Evolutionary conservation across 2,888 invertebrate genomes (phyloP).

Genomic region (Lathronympha strigana): DNA sequence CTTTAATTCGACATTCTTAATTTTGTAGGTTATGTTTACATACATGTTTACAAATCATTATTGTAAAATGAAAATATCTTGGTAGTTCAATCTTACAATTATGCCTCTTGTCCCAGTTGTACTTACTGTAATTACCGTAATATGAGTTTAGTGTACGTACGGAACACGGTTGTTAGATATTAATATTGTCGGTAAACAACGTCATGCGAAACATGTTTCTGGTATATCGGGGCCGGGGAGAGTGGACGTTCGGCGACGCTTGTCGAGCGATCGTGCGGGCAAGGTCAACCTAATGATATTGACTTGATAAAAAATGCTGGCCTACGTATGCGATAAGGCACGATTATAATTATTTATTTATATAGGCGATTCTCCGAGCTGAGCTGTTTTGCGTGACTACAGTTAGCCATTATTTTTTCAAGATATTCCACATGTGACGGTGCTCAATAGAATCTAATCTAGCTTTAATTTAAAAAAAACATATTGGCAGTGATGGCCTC

Average conservation of each 20-base stretch:
- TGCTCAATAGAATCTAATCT: no score
- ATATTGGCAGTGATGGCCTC: no score
- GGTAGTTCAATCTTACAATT: not conserved
- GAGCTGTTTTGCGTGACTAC: no score
- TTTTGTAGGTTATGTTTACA: slow-evolving; percentile 25
- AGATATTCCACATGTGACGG: no score
- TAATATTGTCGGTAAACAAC: slow-evolving; percentile 11
- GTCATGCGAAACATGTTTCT: slow-evolving; percentile 8
- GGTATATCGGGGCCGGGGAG: slow-evolving; percentile 15
- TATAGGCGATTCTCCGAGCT: no score
- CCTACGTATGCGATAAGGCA: not conserved
- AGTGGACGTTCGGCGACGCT: slow-evolving; percentile 1
- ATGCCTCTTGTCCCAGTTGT: no score
- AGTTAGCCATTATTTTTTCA: no score
- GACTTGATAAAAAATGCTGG: slow-evolving; percentile 23
- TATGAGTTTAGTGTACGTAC: not conserved
- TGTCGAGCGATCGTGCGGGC: slow-evolving; percentile 9
- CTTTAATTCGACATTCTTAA: not conserved
- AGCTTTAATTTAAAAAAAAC: no score
- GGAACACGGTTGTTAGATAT: not conserved
- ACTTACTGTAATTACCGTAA: not conserved
- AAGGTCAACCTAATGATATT: slow-evolving; percentile 38
- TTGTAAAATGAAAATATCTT: not conserved
- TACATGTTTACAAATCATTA: not conserved
- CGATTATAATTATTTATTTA: not conserved